These are phyloP conservation scores for Pipistrellus kuhlii DNA, from an alignment of 2,797 vertebrate genomes.

Conservation along the genomic window DNA sequence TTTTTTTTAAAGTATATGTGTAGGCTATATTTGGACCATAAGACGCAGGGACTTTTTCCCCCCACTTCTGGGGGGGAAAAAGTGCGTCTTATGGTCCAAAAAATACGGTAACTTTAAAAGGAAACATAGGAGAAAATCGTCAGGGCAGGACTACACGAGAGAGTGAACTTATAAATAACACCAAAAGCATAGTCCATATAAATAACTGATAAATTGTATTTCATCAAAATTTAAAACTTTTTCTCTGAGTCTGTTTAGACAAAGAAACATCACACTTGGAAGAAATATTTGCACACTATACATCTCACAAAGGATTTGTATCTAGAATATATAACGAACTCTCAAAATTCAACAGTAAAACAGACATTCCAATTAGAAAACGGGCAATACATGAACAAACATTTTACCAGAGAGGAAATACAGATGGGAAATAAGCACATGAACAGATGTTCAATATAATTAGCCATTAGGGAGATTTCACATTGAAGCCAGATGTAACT, in stretches of 20 bases:
- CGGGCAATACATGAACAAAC: neutral
- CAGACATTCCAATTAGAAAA: conserved; percentile 15
- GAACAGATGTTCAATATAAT: neutral
- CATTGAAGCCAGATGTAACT: neutral
- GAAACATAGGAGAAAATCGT: neutral
- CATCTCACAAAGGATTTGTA: neutral
- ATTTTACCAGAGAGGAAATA: neutral
- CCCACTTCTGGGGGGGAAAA: too few relatives aligned
- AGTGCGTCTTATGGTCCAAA: too few relatives aligned
- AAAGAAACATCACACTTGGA: neutral
- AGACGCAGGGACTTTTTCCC: too few relatives aligned
- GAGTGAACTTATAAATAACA: neutral
- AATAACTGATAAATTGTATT: neutral
- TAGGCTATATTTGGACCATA: too few relatives aligned
- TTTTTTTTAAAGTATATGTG: too few relatives aligned
- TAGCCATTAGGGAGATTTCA: neutral
- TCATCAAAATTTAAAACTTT: neutral
- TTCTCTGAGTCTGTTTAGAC: neutral
- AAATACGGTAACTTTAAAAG: neutral
- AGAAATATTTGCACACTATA: neutral
- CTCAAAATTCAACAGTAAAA: neutral
- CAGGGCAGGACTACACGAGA: neutral
- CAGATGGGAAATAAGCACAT: neutral
- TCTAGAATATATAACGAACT: conserved; percentile 11
- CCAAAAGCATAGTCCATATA: neutral